Conservation (phyloP, 1,140 invertebrate genomes). For the Lepeophtheirus salmonis region DNA sequence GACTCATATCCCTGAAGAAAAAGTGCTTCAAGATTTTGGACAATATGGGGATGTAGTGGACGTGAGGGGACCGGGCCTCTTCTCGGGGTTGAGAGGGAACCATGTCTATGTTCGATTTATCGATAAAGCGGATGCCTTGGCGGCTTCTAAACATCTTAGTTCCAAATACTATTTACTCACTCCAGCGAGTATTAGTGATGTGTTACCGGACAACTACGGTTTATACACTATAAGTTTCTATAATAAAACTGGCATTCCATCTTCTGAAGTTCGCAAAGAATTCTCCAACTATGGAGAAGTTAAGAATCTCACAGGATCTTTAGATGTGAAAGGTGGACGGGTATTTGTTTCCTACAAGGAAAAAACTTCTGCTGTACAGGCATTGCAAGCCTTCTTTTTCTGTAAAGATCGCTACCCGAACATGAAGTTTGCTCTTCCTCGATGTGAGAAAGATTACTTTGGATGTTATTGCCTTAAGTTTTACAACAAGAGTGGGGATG, state of each 20-base stretch:
- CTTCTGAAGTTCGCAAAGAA: slow-evolving; percentile 12
- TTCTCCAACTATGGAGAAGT: slow-evolving; percentile 18
- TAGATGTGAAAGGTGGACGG: slow-evolving; percentile 18
- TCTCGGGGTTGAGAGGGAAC: slow-evolving; percentile 14
- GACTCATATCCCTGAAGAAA: slow-evolving; percentile 18
- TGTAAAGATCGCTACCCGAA: slow-evolving; percentile 16
- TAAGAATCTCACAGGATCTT: slow-evolving; percentile 16
- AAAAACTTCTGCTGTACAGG: slow-evolving; percentile 15
- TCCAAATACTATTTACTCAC: slow-evolving; percentile 15
- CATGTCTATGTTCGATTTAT: slow-evolving; percentile 18
- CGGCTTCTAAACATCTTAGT: not conserved
- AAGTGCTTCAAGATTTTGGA: slow-evolving; percentile 18
- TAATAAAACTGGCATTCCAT: slow-evolving; percentile 18
- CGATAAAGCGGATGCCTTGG: slow-evolving; percentile 6
- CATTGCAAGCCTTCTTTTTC: slow-evolving; percentile 17
- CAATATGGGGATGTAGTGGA: slow-evolving; percentile 18
- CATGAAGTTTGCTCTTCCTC: slow-evolving; percentile 18
- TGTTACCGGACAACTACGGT: slow-evolving; percentile 18
- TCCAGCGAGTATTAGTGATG: slow-evolving; percentile 16
- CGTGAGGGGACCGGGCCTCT: slow-evolving; percentile 14
- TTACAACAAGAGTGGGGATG: slow-evolving; percentile 17
- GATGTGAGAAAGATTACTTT: slow-evolving; percentile 19
- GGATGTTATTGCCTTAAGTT: slow-evolving; percentile 18
- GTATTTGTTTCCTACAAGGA: slow-evolving; percentile 18
- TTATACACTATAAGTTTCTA: slow-evolving; percentile 18